phyloP scores from a whole-genome alignment of 2,797 vertebrate species.

The Scolopax rusticola region DNA sequence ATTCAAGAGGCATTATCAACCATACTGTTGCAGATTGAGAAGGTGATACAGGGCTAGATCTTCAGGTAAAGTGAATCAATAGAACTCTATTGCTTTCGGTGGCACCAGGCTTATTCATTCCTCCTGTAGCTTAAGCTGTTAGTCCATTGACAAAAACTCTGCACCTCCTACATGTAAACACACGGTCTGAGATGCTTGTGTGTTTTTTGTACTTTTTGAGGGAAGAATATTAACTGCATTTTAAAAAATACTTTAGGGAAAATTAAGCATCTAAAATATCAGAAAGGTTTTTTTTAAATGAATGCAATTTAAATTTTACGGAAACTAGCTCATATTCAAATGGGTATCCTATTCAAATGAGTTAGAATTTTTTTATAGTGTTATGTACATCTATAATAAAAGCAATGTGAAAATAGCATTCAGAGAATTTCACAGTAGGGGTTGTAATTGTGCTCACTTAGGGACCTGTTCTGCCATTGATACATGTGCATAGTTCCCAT shows the following conservation, averaged over 20 bases:
- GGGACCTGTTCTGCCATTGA: slow-evolving; percentile 64
- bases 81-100: background rate
- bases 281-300: slow-evolving; percentile 3
- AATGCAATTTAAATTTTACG: background rate
- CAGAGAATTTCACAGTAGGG: slow-evolving; percentile 68
- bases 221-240: slow-evolving; percentile 6
- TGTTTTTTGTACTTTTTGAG: background rate
- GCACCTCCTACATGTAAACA: background rate
- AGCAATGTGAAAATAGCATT: slow-evolving; percentile 61
- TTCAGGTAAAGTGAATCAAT: background rate
- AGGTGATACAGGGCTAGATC: background rate
- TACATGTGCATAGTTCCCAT: slow-evolving; percentile 70
- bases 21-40: background rate
- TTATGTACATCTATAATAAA: slow-evolving; percentile 67
- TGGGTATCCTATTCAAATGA: slow-evolving; percentile 38
- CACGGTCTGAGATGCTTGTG: background rate
- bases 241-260: slow-evolving; percentile 37
- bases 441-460: slow-evolving; percentile 75
- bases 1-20: background rate
- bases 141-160: background rate
- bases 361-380: slow-evolving; percentile 49
- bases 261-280: slow-evolving; percentile 32
- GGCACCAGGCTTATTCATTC: background rate
- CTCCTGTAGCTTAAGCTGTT: background rate
- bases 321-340: slow-evolving; percentile 57